phyloP scores from a whole-genome alignment of 2,888 invertebrate species.

The Morinoia aosen region DNA sequence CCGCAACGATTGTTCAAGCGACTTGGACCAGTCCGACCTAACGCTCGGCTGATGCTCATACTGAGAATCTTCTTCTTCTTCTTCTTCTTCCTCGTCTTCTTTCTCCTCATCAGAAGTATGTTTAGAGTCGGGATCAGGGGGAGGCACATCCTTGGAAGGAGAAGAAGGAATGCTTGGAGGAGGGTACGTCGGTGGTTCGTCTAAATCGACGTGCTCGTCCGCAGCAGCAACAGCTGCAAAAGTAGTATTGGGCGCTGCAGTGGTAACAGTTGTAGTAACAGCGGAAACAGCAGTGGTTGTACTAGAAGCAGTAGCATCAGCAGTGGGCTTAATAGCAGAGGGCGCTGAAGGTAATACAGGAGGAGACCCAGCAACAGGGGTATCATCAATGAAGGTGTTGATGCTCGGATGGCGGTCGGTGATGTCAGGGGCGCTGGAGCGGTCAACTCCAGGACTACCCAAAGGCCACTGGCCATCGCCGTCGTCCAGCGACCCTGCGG shows the following conservation, averaged over 20 bases:
- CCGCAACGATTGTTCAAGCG: slow-evolving; percentile 52
- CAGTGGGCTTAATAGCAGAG: background rate
- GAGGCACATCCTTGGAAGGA: slow-evolving; percentile 14
- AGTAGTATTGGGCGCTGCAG: slow-evolving; percentile 39
- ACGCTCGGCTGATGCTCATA: slow-evolving; percentile 17
- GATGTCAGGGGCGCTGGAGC: slow-evolving; percentile 58
- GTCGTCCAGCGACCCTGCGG: background rate
- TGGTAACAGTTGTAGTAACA: slow-evolving; percentile 22
- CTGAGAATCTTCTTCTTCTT: slow-evolving; percentile 44
- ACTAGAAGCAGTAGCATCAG: background rate
- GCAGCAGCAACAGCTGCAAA: slow-evolving; percentile 44
- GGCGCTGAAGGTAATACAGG: slow-evolving; percentile 44
- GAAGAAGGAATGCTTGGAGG: slow-evolving; percentile 47
- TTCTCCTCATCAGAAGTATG: background rate
- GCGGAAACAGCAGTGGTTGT: background rate
- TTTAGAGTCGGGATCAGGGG: background rate
- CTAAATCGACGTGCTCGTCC: slow-evolving; percentile 37
- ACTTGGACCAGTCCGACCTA: slow-evolving; percentile 51
- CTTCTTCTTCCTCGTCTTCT: slow-evolving; percentile 19
- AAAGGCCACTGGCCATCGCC: slow-evolving; percentile 37
- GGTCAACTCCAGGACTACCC: slow-evolving; percentile 9
- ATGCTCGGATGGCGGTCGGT: slow-evolving; percentile 66
- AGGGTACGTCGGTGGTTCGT: slow-evolving; percentile 51
- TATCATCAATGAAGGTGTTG: slow-evolving; percentile 67
- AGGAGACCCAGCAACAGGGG: slow-evolving; percentile 60